These are phyloP conservation scores for Homalodisca vitripennis DNA, from an alignment of 1,140 invertebrate genomes.

Conservation along the genomic window DNA sequence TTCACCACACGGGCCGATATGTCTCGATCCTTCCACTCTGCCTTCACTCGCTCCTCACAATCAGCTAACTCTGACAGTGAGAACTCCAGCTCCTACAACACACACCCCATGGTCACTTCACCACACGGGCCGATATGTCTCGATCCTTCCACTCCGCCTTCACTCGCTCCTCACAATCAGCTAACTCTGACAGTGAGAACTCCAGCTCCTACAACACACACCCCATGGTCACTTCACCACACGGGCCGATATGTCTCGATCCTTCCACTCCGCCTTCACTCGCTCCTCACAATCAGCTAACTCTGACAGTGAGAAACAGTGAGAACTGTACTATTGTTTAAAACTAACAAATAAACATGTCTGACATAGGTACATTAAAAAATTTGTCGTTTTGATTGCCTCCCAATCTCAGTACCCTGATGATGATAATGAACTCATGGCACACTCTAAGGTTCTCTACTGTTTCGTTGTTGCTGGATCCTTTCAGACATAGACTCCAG, in stretches of 20 bases:
- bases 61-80: slow-evolving; percentile 26
- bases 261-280: slow-evolving; percentile 34
- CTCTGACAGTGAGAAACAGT: slow-evolving; percentile 12
- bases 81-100: slow-evolving; percentile 27
- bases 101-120: neutral
- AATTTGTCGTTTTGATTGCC: too few relatives aligned
- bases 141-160: slow-evolving; percentile 36
- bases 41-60: slow-evolving; percentile 31
- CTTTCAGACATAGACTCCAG: too few relatives aligned
- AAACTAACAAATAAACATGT: too few relatives aligned
- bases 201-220: slow-evolving; percentile 29
- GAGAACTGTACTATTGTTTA: too few relatives aligned
- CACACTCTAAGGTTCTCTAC: too few relatives aligned
- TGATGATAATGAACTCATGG: too few relatives aligned
- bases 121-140: slow-evolving; percentile 34
- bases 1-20: slow-evolving; percentile 27
- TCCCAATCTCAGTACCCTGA: too few relatives aligned
- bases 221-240: neutral
- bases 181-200: slow-evolving; percentile 21
- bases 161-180: slow-evolving; percentile 32
- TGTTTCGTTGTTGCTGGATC: too few relatives aligned
- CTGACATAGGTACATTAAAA: too few relatives aligned
- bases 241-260: slow-evolving; percentile 36
- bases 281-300: slow-evolving; percentile 24
- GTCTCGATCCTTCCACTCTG: slow-evolving; percentile 38